Conservation (phyloP, 2,113 vertebrate genomes). For the Campylomormyrus tamandua region DNA sequence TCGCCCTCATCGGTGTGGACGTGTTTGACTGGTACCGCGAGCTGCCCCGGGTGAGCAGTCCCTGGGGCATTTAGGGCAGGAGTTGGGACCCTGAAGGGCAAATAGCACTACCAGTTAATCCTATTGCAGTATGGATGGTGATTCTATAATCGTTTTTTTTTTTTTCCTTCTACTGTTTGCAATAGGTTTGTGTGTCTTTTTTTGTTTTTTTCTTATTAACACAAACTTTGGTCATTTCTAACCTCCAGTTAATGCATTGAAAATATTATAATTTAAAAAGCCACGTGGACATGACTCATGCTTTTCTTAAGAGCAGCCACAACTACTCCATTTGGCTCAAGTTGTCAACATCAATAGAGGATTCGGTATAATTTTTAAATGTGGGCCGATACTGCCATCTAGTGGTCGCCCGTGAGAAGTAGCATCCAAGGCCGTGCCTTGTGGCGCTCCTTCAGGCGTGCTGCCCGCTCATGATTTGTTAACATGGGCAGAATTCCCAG, state of each 20-base stretch:
- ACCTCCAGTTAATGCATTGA: neutral
- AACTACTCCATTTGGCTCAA: neutral
- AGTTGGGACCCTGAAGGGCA: neutral
- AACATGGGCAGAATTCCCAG: neutral
- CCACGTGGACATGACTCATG: neutral
- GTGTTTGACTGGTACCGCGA: slow-evolving; percentile 94
- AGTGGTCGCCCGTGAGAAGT: slow-evolving; percentile 29
- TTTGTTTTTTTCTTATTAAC: neutral
- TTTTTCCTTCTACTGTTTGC: neutral
- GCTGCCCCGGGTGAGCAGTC: slow-evolving; percentile 76
- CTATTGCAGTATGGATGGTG: neutral
- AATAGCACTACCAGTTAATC: slow-evolving; percentile 15
- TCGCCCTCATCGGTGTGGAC: slow-evolving; percentile 89
- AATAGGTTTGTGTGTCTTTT: neutral
- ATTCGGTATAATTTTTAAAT: neutral
- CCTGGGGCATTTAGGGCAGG: neutral
- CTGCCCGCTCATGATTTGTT: neutral
- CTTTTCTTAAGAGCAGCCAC: neutral
- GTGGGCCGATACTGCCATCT: slow-evolving; percentile 31
- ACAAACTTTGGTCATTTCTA: neutral
- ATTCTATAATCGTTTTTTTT: neutral
- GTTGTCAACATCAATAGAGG: neutral
- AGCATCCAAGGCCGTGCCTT: neutral
- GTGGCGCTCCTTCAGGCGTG: neutral
- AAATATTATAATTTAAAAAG: neutral